Base-by-base conservation (phyloP, 2,113 vertebrate species). In the Hipposideros armiger region DNA sequence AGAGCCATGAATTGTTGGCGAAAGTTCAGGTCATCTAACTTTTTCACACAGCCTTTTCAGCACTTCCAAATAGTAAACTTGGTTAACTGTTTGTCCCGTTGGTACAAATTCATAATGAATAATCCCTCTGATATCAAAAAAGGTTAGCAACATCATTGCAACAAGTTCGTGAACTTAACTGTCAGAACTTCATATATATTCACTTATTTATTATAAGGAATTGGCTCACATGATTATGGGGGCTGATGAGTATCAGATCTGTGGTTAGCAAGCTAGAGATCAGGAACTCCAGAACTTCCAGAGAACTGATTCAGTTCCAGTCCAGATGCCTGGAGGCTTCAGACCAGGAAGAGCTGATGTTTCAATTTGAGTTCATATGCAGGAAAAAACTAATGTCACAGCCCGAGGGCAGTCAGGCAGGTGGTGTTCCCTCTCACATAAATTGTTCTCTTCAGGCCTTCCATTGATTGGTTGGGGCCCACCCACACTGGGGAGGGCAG, bases 341-440 rank as follows among this genome's bases (percentile, higher is more conserved):
- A 47, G 66, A 16, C 14, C 82, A 4, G 54, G 15, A n/a, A 72
- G 69, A 62, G 66, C 1, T 50, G 1, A 1, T 8, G 19, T 24
- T 64, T 42, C 40, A 4, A 3, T 17, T 2, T 54, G 36, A 20
- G 36, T 54, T 69, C 60, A 17, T 70, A 70, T 4, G 9, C 28
- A 56, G 67, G 56, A 26, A 50, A 70, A 62, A 13, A 20, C 11
- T 2, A 13, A 8, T 2, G 13, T 47, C 32, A n/a, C 54, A 58
- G 24, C 26, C 26, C 1, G 2, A n/a, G 24, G 66, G 22, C 20
- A 4, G 14, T 10, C 8, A 19, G n/a, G 85, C 54, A 36, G 54
- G 73, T 3, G 1, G 1, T 2, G 40, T 7, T 7, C 28, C 17
- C 1, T 36, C 45, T 54, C 0, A 54, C 4, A 3, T 64, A 5